Evolutionary conservation across 1,140 invertebrate species (phyloP).

Genomic region (Drosophila nannoptera): DNA sequence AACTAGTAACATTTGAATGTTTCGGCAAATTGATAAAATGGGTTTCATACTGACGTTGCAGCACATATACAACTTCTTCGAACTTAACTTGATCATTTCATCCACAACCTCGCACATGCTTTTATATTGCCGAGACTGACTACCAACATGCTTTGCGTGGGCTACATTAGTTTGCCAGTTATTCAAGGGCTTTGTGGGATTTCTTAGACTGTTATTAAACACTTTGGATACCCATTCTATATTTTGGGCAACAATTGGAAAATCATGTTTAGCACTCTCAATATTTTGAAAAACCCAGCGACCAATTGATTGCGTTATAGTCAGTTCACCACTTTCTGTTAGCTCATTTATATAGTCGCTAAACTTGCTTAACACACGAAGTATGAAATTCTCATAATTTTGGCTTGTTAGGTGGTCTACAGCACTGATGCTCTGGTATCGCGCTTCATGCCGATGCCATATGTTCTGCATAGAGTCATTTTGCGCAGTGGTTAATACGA

Average conservation of each 20-base stretch:
- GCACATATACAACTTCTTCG: conserved; percentile 35
- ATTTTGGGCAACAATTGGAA: conserved; percentile 13
- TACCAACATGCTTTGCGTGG: conserved; percentile 10
- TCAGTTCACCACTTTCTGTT: background rate
- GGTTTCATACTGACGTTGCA: conserved; percentile 49
- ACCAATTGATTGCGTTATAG: conserved; percentile 9
- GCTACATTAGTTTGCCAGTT: conserved; percentile 17
- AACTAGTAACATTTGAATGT: conserved; percentile 18
- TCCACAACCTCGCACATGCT: conserved; percentile 36
- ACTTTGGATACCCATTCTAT: conserved; percentile 20
- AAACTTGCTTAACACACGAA: conserved; percentile 16
- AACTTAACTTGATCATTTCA: conserved; percentile 25
- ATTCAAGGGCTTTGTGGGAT: conserved; percentile 21
- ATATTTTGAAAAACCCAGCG: conserved; percentile 3
- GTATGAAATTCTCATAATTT: background rate
- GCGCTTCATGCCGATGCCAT: background rate
- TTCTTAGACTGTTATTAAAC: conserved; percentile 38
- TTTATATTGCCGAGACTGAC: conserved; percentile 20
- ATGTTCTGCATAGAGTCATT: background rate
- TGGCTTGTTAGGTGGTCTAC: conserved; percentile 7
- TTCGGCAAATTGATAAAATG: conserved; percentile 34
- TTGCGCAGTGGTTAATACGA: conserved; percentile 13
- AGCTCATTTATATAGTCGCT: conserved; percentile 16
- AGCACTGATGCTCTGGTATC: background rate
- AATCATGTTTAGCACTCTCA: background rate